Percentiles rank a stretch among this genome's conserved stretches.
These are phyloP conservation scores for Tineola bisselliella DNA, from an alignment of 2,888 invertebrate genomes.

Conservation along the genomic window DNA sequence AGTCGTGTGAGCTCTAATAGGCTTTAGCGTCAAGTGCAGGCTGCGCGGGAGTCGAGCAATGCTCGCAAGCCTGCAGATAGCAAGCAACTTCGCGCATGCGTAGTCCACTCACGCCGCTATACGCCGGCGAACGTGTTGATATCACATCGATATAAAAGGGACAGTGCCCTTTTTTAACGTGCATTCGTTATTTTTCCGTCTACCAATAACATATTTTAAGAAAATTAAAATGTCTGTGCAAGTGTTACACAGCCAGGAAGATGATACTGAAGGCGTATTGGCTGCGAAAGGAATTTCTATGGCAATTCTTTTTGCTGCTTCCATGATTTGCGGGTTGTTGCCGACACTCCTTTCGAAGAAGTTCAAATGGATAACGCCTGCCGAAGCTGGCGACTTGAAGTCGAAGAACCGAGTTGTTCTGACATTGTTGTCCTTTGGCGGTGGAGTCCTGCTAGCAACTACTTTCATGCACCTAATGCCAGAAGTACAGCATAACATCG, in stretches of 20 bases:
- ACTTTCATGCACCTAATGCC: slow-evolving; percentile 85
- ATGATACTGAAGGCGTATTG: slow-evolving; percentile 58
- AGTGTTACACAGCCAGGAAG: slow-evolving; percentile 23
- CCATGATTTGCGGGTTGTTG: slow-evolving; percentile 77
- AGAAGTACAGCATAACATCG: slow-evolving; percentile 77
- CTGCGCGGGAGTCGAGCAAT: slow-evolving; percentile 38
- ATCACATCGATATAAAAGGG: slow-evolving; percentile 43
- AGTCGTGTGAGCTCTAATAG: slow-evolving; percentile 28
- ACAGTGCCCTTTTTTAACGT: slow-evolving; percentile 21
- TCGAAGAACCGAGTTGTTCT: slow-evolving; percentile 64
- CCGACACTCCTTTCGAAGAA: slow-evolving; percentile 76
- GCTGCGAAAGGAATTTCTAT: slow-evolving; percentile 83
- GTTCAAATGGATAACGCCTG: slow-evolving; percentile 68
- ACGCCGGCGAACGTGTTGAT: slow-evolving; percentile 53
- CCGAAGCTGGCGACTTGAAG: slow-evolving; percentile 54
- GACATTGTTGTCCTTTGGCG: slow-evolving; percentile 80
- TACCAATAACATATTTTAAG: neutral
- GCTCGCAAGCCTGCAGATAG: slow-evolving; percentile 21
- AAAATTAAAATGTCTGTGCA: slow-evolving; percentile 26
- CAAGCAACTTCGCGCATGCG: slow-evolving; percentile 25
- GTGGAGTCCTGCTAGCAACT: slow-evolving; percentile 84
- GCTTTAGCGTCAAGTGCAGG: slow-evolving; percentile 26
- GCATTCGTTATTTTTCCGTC: neutral
- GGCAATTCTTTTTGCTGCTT: slow-evolving; percentile 78
- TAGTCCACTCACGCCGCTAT: slow-evolving; percentile 48